These are phyloP conservation scores for Rallus crepitans DNA, from an alignment of 2,797 vertebrate species.

Conservation along the genomic window DNA sequence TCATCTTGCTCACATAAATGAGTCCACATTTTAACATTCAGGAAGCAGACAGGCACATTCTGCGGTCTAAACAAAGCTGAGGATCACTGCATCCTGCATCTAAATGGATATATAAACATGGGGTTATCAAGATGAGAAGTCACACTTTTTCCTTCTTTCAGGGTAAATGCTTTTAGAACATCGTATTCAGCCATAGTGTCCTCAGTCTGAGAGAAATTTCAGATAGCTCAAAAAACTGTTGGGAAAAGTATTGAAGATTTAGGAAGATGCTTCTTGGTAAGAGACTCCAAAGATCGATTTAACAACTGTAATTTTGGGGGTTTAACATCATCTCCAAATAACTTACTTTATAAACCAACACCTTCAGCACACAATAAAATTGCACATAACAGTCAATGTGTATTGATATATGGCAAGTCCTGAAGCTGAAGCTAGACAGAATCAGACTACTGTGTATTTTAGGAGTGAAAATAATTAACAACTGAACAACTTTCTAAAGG, in stretches of 20 bases:
- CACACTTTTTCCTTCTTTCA: background rate
- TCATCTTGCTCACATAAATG: background rate
- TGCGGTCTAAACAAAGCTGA: background rate
- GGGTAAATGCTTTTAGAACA: background rate
- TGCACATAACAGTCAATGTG: background rate
- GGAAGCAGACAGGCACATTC: background rate
- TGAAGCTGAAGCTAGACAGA: background rate
- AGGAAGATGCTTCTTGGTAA: background rate
- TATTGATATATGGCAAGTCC: background rate
- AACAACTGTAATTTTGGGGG: background rate
- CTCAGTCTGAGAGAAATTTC: background rate
- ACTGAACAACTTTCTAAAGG: background rate
- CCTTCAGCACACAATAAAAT: background rate
- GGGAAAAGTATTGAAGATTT: background rate
- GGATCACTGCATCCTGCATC: background rate
- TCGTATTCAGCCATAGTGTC: background rate
- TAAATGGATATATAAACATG: background rate
- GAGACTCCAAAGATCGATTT: background rate
- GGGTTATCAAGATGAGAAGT: background rate
- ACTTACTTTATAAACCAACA: background rate
- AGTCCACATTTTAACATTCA: background rate
- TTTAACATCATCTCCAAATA: background rate
- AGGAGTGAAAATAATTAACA: background rate
- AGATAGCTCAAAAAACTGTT: background rate
- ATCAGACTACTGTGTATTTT: background rate